Evolutionary conservation across 2,113 vertebrate species (phyloP).

Genomic region (Nothobranchius kuhntae): DNA sequence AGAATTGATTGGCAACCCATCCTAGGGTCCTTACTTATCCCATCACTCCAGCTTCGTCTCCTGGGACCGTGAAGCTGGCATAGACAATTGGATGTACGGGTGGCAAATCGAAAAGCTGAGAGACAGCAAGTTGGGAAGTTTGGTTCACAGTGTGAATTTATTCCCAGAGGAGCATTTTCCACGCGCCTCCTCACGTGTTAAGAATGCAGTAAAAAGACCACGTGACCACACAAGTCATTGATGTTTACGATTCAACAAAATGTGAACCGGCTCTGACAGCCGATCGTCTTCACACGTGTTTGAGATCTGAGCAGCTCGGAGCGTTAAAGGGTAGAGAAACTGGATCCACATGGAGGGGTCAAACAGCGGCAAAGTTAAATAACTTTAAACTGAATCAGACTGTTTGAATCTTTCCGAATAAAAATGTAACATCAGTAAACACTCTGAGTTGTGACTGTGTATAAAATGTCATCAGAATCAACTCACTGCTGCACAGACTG

Average conservation of each 20-base stretch:
- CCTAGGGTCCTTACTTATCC: not conserved
- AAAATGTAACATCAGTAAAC: not conserved
- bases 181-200: not conserved
- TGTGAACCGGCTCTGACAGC: not conserved
- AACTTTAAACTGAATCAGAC: not conserved
- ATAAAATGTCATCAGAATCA: not conserved
- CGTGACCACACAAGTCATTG: not conserved
- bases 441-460: not conserved
- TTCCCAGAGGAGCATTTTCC: not conserved
- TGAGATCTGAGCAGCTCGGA: slow-evolving; percentile 21
- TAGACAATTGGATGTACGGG: not conserved
- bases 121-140: not conserved
- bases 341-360: slow-evolving; percentile 3
- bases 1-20: not conserved
- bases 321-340: slow-evolving; percentile 9
- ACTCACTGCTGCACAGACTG: not conserved
- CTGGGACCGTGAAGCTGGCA: not conserved
- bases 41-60: not conserved
- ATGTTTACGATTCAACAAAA: not conserved
- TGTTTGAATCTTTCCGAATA: not conserved
- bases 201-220: not conserved
- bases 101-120: not conserved
- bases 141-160: not conserved
- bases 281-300: not conserved
- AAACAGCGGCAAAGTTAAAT: not conserved